phyloP scores from a whole-genome alignment of 2,113 vertebrate genomes.

The Odontesthes bonariensis region DNA sequence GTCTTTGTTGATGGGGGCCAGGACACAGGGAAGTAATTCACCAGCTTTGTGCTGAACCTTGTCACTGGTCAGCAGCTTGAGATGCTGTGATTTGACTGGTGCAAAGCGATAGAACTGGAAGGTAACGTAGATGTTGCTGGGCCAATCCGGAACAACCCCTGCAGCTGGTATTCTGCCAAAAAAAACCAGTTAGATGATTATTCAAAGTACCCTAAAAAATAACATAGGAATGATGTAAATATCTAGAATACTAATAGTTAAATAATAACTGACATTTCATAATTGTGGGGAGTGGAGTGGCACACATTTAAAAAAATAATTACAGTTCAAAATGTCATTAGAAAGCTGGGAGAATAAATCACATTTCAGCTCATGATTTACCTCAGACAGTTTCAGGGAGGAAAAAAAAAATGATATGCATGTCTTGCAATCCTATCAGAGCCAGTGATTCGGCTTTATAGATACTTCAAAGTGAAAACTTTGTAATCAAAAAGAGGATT shows the following conservation, averaged over 20 bases:
- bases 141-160: slow-evolving; percentile 73
- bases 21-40: slow-evolving; percentile 73
- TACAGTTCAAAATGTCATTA: slow-evolving; percentile 38
- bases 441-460: slow-evolving; percentile 49
- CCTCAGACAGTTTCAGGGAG: slow-evolving; percentile 37
- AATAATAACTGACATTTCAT: slow-evolving; percentile 12
- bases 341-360: slow-evolving; percentile 42
- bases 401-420: slow-evolving; percentile 47
- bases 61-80: slow-evolving; percentile 81
- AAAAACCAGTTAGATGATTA: neutral
- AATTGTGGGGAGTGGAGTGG: slow-evolving; percentile 1
- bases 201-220: neutral
- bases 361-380: slow-evolving; percentile 43
- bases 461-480: slow-evolving; percentile 47
- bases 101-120: slow-evolving; percentile 98
- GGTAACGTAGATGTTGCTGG: slow-evolving; percentile 88
- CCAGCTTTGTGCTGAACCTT: neutral
- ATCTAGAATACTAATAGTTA: slow-evolving; percentile 1
- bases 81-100: slow-evolving; percentile 83
- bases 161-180: slow-evolving; percentile 78
- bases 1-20: slow-evolving; percentile 79
- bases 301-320: slow-evolving; percentile 28
- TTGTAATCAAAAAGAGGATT: slow-evolving; percentile 49
- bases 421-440: slow-evolving; percentile 36
- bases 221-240: neutral